Conservation (phyloP, 1,140 invertebrate species). For the Drosophila repletoides region DNA sequence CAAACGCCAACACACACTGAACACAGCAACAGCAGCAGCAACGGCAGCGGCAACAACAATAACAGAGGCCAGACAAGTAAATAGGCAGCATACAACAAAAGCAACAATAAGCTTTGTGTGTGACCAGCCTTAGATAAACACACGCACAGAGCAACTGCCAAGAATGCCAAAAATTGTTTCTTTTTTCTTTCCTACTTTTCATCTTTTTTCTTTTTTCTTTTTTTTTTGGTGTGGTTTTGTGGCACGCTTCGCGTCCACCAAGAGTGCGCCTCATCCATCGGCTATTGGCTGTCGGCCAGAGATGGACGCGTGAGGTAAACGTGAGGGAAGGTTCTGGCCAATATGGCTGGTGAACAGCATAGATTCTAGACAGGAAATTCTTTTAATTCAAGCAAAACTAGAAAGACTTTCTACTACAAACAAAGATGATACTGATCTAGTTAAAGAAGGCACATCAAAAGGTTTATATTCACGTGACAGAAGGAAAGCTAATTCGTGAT, state of each 20-base stretch:
- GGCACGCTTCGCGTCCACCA: slow-evolving; percentile 27
- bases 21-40: slow-evolving; percentile 9
- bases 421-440: no score
- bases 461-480: no score
- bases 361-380: no score
- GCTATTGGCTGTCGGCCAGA: no score
- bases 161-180: slow-evolving; percentile 39
- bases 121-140: slow-evolving; percentile 69
- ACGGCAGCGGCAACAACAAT: slow-evolving; percentile 2
- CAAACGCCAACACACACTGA: slow-evolving; percentile 48
- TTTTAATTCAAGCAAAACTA: no score
- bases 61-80: slow-evolving; percentile 59
- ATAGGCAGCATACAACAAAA: slow-evolving; percentile 51
- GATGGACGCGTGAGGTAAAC: no score
- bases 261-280: no score
- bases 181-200: slow-evolving; percentile 1
- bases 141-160: slow-evolving; percentile 39
- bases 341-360: no score
- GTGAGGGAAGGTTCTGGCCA: no score
- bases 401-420: no score
- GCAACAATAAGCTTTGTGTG: slow-evolving; percentile 74
- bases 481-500: no score
- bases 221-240: slow-evolving; percentile 21
- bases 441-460: no score
- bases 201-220: not conserved